phyloP scores from a whole-genome alignment of 2,888 invertebrate species.

The Macrophya annulata region DNA sequence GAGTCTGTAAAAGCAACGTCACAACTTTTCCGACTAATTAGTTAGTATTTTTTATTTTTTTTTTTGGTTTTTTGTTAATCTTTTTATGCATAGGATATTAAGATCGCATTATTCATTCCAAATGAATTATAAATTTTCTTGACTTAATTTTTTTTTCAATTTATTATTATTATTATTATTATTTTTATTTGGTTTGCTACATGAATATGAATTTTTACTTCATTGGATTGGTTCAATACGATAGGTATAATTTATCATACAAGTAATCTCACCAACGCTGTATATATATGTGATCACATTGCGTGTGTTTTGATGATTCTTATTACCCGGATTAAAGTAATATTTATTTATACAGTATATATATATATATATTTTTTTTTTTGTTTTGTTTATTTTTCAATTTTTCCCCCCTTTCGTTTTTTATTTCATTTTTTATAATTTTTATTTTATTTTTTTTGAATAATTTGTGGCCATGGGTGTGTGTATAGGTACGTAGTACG shows the following conservation, averaged over 20 bases:
- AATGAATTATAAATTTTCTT: background rate
- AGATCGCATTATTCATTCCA: background rate
- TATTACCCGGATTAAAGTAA: background rate
- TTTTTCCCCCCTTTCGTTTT: background rate
- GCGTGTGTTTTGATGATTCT: constrained; percentile 8
- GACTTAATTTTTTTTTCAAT: too few relatives aligned
- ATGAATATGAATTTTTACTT: too few relatives aligned
- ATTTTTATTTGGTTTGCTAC: too few relatives aligned
- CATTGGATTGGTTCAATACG: too few relatives aligned
- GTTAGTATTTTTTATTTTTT: background rate
- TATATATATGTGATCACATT: background rate
- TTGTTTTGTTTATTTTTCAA: background rate
- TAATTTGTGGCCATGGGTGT: constrained; percentile 30
- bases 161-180: too few relatives aligned
- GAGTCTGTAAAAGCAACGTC: background rate
- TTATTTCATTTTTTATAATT: background rate
- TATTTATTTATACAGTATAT: background rate
- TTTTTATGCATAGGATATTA: too few relatives aligned
- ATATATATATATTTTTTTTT: background rate
- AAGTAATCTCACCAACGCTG: background rate
- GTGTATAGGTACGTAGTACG: background rate
- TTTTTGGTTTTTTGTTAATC: background rate
- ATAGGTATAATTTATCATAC: background rate
- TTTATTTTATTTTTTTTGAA: background rate
- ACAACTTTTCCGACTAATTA: constrained; percentile 2